Base-by-base conservation (phyloP, 2,888 invertebrate species). In the Pasiphila rectangulata region DNA sequence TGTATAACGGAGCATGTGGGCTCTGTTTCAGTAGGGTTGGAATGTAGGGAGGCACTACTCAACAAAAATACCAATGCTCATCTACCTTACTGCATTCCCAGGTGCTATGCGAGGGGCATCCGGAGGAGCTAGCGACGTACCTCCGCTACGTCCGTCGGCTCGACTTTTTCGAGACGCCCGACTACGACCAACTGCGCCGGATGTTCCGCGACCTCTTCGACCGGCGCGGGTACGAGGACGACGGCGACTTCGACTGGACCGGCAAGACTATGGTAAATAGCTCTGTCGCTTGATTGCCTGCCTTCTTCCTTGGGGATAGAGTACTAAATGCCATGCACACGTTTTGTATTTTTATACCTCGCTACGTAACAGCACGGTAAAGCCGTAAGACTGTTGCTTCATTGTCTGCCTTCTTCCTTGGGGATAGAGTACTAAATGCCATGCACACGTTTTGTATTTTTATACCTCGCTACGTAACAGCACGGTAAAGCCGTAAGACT, bases 161-260 rank as follows among this genome's bases (percentile, higher is more conserved):
- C 84, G 99, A 99, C 90, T 99, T 99, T 92, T 99, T 99, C 91
- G 99, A 99, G 91, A 97, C 98, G 64, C 99, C 99, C 50, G 99
- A 99, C 91, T 99, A 99, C 91, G 98, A 99, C 89, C 98, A 98
- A 91, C 92, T 98, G 85, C 93, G 98, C 75, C 96, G 96, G 84
- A 93, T 98, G 87, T 98, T 98, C 91, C 94, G 95, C 83, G 96
- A 96, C 84, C 92, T 97, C 73, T 96, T 95, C 90, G 95, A 96
- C 69, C 92, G 94, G 65, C 93, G 94, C 83, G 95, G 96, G 62
- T 96, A 94, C 84, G 92, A 93, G 67, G 95, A 96, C 84, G 97
- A 97, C 86, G 95, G 95, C 64, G 96, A 96, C 82, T 97, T 96
- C 87, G 97, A 97, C 90, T 97, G 97, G 97, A 96, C 96, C 85